Percentiles rank a stretch among this genome's conserved stretches.
Conservation (phyloP, 2,113 vertebrate genomes). For the Pteropus alecto region DNA sequence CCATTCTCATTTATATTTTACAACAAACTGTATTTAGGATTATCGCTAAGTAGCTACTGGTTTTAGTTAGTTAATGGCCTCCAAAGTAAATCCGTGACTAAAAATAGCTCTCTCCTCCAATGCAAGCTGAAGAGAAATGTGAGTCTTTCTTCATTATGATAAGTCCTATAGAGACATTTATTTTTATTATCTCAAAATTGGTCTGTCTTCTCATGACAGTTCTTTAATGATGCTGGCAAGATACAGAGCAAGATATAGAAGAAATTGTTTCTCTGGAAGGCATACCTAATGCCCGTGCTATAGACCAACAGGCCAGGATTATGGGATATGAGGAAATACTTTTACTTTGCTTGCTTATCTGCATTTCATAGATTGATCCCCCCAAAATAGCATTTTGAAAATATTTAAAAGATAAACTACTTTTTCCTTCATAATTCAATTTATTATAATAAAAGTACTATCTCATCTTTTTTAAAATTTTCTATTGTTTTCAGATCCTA, state of each 20-base stretch:
- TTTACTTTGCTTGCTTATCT: constrained; percentile 15
- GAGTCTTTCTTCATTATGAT: constrained; percentile 12
- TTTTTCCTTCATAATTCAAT: not conserved
- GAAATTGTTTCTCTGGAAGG: constrained; percentile 21
- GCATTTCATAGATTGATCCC: not conserved
- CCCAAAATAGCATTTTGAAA: not conserved
- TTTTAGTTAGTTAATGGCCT: constrained; percentile 17
- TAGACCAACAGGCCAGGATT: not conserved
- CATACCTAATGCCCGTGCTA: not conserved
- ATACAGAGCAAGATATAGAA: not conserved
- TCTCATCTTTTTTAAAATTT: not conserved
- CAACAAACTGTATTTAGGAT: not conserved
- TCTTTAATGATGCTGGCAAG: not conserved
- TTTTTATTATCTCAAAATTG: constrained; percentile 69
- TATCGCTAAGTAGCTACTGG: not conserved
- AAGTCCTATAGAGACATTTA: constrained; percentile 24
- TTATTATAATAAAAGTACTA: not conserved
- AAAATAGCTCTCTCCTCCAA: constrained; percentile 22
- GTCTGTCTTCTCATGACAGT: constrained; percentile 37
- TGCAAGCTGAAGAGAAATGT: not conserved
- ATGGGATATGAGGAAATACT: not conserved
- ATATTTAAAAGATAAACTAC: not conserved
- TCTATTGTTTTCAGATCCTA: not conserved
- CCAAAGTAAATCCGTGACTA: constrained; percentile 1
- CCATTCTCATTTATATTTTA: not conserved